Conservation (phyloP, 2,888 invertebrate genomes). For the Rhagonycha fulva region DNA sequence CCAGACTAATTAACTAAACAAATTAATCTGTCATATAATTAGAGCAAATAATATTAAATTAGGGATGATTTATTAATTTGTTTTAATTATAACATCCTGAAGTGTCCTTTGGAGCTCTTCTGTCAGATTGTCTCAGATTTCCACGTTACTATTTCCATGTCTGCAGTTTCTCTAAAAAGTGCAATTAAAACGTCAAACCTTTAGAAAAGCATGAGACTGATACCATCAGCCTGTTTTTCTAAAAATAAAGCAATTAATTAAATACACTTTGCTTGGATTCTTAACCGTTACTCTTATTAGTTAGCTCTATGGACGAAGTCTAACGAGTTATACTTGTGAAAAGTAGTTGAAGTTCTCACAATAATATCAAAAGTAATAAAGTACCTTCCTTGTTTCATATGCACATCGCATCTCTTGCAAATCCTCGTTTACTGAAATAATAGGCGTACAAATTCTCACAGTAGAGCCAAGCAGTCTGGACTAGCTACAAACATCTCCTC, state of each 20-base stretch:
- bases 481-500: constrained; percentile 43
- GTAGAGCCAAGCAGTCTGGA: constrained; percentile 53
- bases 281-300: neutral
- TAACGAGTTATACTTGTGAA: neutral
- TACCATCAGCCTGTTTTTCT: neutral
- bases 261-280: neutral
- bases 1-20: neutral
- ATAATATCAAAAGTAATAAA: constrained; percentile 48
- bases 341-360: constrained; percentile 48
- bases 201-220: neutral
- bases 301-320: neutral
- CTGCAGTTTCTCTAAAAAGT: neutral
- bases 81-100: neutral
- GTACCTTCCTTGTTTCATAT: constrained; percentile 49
- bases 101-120: too few relatives aligned
- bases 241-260: neutral
- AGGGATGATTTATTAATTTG: neutral
- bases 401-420: constrained; percentile 52
- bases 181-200: neutral
- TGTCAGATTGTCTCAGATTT: neutral
- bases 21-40: neutral
- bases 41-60: neutral
- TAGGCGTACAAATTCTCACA: constrained; percentile 52
- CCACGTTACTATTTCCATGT: neutral
- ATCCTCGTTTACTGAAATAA: constrained; percentile 52